Conservation (phyloP, 1,140 invertebrate species). For the Thrips palmi region DNA sequence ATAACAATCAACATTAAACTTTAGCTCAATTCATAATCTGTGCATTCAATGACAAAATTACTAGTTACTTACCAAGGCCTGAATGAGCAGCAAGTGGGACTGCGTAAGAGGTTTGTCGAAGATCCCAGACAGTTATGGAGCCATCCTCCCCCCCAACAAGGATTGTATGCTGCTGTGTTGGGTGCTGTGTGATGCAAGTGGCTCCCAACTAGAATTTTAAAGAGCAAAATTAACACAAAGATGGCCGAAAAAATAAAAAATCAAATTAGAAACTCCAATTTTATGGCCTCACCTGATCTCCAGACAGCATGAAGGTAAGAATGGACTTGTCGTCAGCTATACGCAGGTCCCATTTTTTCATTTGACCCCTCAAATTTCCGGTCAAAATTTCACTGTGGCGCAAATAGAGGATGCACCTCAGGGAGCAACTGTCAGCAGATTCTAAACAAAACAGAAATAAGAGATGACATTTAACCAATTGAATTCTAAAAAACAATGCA, state of each 20-base stretch:
- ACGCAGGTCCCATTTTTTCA: conserved; percentile 74
- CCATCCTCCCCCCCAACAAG: conserved; percentile 67
- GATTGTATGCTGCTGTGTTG: conserved; percentile 66
- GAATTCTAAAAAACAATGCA: not conserved
- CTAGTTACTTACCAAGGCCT: conserved; percentile 28
- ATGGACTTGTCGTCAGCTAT: conserved; percentile 32
- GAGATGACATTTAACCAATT: not conserved
- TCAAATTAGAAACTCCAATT: conserved; percentile 13
- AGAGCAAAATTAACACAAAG: conserved; percentile 11
- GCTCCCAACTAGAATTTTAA: conserved; percentile 32
- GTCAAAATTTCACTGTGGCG: conserved; percentile 62
- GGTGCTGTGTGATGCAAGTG: conserved; percentile 57
- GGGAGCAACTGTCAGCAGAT: conserved; percentile 61
- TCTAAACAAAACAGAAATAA: conserved; percentile 26
- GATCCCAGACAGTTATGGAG: conserved; percentile 72
- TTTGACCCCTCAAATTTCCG: conserved; percentile 64
- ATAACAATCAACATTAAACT: conserved; percentile 4
- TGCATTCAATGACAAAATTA: not conserved
- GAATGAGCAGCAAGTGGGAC: conserved; percentile 61
- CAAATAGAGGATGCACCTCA: conserved; percentile 57
- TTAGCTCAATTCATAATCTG: not conserved
- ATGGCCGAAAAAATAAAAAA: not conserved
- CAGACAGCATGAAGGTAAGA: conserved; percentile 41
- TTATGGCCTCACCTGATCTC: conserved; percentile 39
- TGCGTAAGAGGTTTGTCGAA: conserved; percentile 60